Conservation (phyloP, 1,140 invertebrate species). For the Drosophila nebulosa region DNA sequence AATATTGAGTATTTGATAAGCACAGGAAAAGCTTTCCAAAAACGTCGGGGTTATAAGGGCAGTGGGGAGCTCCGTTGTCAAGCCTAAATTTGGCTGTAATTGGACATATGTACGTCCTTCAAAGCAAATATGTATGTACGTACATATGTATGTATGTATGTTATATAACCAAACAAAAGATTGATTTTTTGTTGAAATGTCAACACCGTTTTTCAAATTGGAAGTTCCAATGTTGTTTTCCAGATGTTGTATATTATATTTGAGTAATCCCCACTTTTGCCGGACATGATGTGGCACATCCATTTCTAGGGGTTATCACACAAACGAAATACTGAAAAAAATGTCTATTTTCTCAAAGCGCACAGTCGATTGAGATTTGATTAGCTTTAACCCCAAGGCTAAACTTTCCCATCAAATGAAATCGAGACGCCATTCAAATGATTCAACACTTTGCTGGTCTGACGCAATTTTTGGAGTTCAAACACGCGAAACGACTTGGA, state of each 20-base stretch:
- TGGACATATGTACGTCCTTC: conserved; percentile 9
- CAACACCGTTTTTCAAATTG: too few relatives aligned
- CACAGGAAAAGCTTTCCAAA: background rate
- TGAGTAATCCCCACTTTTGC: background rate
- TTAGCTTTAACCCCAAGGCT: background rate
- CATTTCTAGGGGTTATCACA: background rate
- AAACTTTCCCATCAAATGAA: conserved; percentile 11
- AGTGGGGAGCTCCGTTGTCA: background rate
- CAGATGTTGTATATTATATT: background rate
- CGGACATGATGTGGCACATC: background rate
- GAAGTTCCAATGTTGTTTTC: too few relatives aligned
- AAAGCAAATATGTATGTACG: too few relatives aligned
- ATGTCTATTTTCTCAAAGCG: background rate
- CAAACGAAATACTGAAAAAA: background rate
- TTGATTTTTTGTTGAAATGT: too few relatives aligned
- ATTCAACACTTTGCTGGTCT: conserved; percentile 34
- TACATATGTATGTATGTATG: too few relatives aligned
- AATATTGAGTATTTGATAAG: conserved; percentile 12
- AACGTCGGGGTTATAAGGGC: background rate
- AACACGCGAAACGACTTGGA: conserved; percentile 10
- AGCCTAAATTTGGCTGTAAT: conserved; percentile 10
- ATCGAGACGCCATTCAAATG: conserved; percentile 40
- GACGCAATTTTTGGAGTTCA: conserved; percentile 14
- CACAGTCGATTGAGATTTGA: background rate
- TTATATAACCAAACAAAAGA: too few relatives aligned